These are phyloP conservation scores for Xanthorhoe designata DNA, from an alignment of 2,888 invertebrate genomes.

Conservation along the genomic window DNA sequence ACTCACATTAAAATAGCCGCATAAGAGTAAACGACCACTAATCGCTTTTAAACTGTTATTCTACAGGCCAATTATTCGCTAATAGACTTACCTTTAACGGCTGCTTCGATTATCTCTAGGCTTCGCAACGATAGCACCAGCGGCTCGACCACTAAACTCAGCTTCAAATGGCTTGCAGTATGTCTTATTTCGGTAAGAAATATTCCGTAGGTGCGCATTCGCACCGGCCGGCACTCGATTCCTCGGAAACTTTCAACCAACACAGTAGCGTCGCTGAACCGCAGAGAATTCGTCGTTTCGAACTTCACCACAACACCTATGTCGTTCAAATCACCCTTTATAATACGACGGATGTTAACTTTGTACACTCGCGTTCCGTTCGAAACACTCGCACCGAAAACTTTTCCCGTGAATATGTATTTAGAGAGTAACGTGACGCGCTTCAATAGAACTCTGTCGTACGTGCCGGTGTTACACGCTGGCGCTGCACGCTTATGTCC, in stretches of 20 bases:
- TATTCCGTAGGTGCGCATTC: constrained; percentile 71
- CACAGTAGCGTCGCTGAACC: constrained; percentile 71
- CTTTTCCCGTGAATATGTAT: constrained; percentile 77
- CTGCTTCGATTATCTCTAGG: constrained; percentile 72
- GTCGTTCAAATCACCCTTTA: constrained; percentile 77
- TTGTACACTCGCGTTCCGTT: constrained; percentile 64
- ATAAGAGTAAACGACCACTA: constrained; percentile 43
- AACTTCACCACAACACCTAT: constrained; percentile 66
- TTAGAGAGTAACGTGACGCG: constrained; percentile 67
- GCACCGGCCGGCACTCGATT: constrained; percentile 61
- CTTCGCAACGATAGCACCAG: constrained; percentile 67
- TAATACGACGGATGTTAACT: constrained; percentile 74
- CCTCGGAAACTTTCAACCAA: constrained; percentile 61
- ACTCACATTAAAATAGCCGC: constrained; percentile 50
- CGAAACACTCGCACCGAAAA: constrained; percentile 61
- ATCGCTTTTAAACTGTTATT: constrained; percentile 37
- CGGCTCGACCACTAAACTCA: constrained; percentile 71
- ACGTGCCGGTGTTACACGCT: constrained; percentile 56
- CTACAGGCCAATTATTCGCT: constrained; percentile 36
- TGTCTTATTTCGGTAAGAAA: constrained; percentile 67
- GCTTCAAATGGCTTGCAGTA: constrained; percentile 47
- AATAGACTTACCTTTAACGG: constrained; percentile 69
- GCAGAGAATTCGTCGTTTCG: constrained; percentile 60
- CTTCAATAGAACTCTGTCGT: constrained; percentile 67
- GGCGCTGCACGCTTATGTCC: constrained; percentile 47